Evolutionary conservation across 2,113 vertebrate genomes (phyloP).

Genomic region (Rostratula benghalensis): DNA sequence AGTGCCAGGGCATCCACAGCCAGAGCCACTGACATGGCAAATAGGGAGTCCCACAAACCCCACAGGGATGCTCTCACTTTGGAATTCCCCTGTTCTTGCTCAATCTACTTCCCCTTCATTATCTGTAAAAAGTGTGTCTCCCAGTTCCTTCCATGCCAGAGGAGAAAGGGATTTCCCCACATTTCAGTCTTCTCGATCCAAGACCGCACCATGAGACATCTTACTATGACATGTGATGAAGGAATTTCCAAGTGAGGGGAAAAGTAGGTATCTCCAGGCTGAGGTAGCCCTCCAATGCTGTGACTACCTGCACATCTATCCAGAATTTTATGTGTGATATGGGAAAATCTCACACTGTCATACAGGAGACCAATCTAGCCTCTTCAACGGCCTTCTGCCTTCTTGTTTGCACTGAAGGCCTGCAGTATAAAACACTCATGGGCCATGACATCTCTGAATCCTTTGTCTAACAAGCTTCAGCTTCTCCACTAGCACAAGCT

Average conservation of each 20-base stretch:
- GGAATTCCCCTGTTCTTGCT: neutral
- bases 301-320: neutral
- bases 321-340: neutral
- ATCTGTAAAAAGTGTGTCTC: neutral
- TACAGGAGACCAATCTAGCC: neutral
- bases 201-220: neutral
- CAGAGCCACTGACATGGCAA: neutral
- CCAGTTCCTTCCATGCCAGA: neutral
- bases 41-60: neutral
- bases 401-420: neutral
- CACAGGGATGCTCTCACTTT: fast-evolving
- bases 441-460: neutral
- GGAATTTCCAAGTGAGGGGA: neutral
- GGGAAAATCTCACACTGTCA: neutral
- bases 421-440: neutral
- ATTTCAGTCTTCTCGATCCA: neutral
- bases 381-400: neutral
- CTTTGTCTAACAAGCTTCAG: neutral
- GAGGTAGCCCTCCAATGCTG: neutral
- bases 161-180: neutral
- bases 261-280: neutral
- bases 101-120: neutral
- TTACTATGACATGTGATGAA: neutral
- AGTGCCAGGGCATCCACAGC: fast-evolving
- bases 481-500: neutral